Evolutionary conservation across 2,888 invertebrate genomes (phyloP), one percentile per base, ranked within the genome.

Genomic region (Corbicula japonica): DNA sequence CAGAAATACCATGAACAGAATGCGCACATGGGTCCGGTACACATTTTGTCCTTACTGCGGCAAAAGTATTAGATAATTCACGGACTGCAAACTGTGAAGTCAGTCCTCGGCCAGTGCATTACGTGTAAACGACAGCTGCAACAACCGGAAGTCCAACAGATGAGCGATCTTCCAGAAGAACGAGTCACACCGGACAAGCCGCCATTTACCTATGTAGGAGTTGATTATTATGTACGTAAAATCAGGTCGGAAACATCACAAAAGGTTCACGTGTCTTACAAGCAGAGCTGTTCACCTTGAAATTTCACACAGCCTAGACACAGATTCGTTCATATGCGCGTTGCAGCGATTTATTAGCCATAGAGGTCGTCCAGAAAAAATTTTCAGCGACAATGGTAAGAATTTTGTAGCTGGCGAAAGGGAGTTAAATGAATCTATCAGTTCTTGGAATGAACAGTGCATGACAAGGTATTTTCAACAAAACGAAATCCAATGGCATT

Each of bases 201-300:
- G 15, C 41, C 41, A 8, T 41, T 41, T 15, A 41, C 41, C 8
- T 12, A 15, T 8, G 15, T 41, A 12, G 41, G 41, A 41, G 15
- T 41, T 41, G 41, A 41, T 15, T 41, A 41, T 41, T 41, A 50
- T 32, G 61, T 41, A 28, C 26, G 35, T 72, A 23, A 48, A 63
- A 21, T 38, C 52, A 30, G 71, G 76, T 23, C 26, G 46, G 30
- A 32, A 82, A 69, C 56, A 58, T 44, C 12, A 76, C 48, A 76
- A 81, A 70, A 6, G 66, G 34, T 82, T 82, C 28, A 76, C 84
- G 15, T 84, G 80, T 61, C 38, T 79, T 1, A 70, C 63, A 15
- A 72, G 63, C 15, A 73, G 73, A 44, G 70, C 76, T 58, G 63
- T 71, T 5, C 63, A 76, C 60, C 15, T 78, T n/a, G 73, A 78